Base-by-base conservation (phyloP, 2,888 invertebrate species). In the Diplazon laetatorius region DNA sequence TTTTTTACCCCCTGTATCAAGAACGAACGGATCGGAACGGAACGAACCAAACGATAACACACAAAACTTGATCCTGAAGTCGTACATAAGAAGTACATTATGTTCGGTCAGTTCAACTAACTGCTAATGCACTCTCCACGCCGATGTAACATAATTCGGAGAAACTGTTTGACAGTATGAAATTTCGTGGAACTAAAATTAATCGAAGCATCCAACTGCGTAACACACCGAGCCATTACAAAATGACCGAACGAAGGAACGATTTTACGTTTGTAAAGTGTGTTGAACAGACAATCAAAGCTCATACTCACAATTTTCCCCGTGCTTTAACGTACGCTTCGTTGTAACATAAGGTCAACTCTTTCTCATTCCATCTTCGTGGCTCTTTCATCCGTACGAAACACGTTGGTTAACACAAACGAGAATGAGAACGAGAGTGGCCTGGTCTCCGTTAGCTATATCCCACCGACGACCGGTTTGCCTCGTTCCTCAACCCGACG, bases 401-500 rank as follows among this genome's bases (percentile, higher is more conserved):
- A 20, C 18, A 20, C 20, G 52, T 30, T 22, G 22, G 20, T 66
- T 50, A 39, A 37, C 4, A 5, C n/a, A 22, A 20, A 20, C 50
- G 39, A 39, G 39, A 30, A 42, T 14, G 68, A 69, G 55, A 12
- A 9, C 55, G 65, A n/a, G 65, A 12, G n/a, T 2, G 42, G 55
- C n/a, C n/a, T n/a, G 69, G 30, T 2, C 30, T 30, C 68, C 57
- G 35, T 57, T 9, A 69, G 68, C 68, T 12, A 59, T n/a, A n/a
- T n/a, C n/a, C 68, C 65, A 30, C 48, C 20, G 50, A 3, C 35
- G 22, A 52, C 50, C 25, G 57, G 50, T 68, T 39, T n/a, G n/a
- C 48, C 63, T 37, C 30, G 50, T 50, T 60, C 42, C 68, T 18
- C 65, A 71, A 46, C 25, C 20, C 85, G 85, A 83, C 82, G 86